These are phyloP conservation scores for Lepidochrysops patricia DNA, from an alignment of 2,888 invertebrate species.

Conservation along the genomic window DNA sequence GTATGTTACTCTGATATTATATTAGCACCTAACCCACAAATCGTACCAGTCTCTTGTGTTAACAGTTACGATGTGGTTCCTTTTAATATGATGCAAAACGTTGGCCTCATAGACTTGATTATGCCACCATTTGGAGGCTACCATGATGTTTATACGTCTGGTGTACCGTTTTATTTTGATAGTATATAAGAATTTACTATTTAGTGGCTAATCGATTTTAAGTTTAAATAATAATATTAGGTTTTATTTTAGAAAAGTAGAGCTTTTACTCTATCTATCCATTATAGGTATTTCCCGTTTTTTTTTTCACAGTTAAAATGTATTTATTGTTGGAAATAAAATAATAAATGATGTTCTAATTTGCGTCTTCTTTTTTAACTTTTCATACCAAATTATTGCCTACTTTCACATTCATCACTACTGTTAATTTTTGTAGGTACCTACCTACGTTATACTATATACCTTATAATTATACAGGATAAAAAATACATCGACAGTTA, in stretches of 20 bases:
- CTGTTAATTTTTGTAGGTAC: too few species aligned
- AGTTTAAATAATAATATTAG: too few species aligned
- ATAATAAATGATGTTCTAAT: not conserved
- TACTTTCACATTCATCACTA: too few species aligned
- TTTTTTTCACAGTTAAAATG: too few species aligned
- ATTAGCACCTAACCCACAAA: not conserved
- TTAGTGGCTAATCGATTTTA: too few species aligned
- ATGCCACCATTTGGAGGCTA: conserved; percentile 1
- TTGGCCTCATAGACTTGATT: not conserved
- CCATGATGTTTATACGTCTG: not conserved
- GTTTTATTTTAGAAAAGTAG: too few species aligned
- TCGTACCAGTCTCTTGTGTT: not conserved
- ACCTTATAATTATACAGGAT: too few species aligned
- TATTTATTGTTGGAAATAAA: not conserved
- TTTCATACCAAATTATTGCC: too few species aligned
- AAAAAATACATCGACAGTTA: too few species aligned
- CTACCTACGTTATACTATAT: too few species aligned
- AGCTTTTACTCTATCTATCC: too few species aligned
- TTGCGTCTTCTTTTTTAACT: not conserved
- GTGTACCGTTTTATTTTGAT: conserved; percentile 2
- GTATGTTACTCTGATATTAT: not conserved
- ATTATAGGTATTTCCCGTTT: too few species aligned
- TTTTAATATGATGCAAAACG: not conserved
- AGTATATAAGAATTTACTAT: not conserved
- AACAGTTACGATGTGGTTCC: not conserved